Evolutionary conservation across 2,797 vertebrate genomes (phyloP), one percentile per base, ranked within the genome.

Genomic region (Falco concolor): DNA sequence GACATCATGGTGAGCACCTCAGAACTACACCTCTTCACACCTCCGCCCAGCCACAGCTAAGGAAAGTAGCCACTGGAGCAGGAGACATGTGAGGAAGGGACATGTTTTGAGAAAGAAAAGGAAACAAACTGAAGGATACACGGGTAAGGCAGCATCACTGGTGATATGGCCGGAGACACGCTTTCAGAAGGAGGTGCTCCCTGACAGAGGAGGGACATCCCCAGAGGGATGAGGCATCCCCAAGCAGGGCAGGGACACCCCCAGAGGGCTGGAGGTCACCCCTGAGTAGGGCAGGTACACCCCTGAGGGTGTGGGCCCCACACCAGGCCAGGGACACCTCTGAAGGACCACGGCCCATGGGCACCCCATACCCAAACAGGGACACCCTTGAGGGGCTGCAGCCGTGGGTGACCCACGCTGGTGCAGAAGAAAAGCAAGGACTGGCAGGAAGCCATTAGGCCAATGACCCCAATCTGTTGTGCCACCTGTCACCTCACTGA

Each of bases 261-360:
- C n/a, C 52, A 59, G 0, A 0, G 21, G n/a, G 12, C n/a, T 25
- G 38, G 38, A 40, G 57, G 59, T 40, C 2, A 1, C 23, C 49
- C 27, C 64, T 78, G 36, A 24, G 12, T 25, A n/a, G 49, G 11
- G 4, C 2, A 6, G 68, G 45, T 22, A 59, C 19, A 47, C 4
- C 6, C 45, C 20, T n/a, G 25, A 49, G 24, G 47, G 45, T 38
- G 40, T 40, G 40, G 12, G 40, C 40, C 36, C 56, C 45, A 40
- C 22, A 52, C 23, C 45, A 61, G 22, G 10, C 13, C 38, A 32
- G n/a, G 56, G 32, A 59, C 25, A 17, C 16, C 40, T 9, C 44
- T 13, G 12, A 42, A 14, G 40, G 40, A 40, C 40, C 40, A 40
- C 40, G 13, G 40, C 40, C 40, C 15, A 16, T 42, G 40, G 40